Evolutionary conservation across 2,113 vertebrate genomes (phyloP), one percentile per base, ranked within the genome.

Genomic region (Penelope pileata): DNA sequence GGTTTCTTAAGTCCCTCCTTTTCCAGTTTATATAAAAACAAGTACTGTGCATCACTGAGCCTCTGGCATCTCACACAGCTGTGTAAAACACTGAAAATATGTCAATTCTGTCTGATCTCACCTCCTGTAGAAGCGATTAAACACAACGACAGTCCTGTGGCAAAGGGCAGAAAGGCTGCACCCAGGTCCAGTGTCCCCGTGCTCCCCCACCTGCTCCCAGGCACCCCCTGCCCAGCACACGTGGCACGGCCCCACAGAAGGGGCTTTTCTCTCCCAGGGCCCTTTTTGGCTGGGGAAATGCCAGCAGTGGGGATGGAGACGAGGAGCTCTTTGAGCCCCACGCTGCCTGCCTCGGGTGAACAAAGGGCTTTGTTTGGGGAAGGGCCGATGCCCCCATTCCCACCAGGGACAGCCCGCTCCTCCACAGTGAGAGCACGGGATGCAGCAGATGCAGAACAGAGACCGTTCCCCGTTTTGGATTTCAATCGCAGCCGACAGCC

Each of bases 211-310:
- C n/a, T n/a, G 10, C n/a, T 50, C 67, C 0, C 2, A 26, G 16
- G 29, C 42, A 38, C 24, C 10, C 18, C 67, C 69, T 0, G 1
- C 3, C 32, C 0, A 0, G 62, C 21, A 23, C 29, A 4, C 0
- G 2, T 42, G 48, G 24, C 47, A 27, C 0, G 10, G 53, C 48
- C n/a, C 40, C 48, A 56, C 50, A 22, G 60, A 69, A 60, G 0
- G 5, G 40, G 22, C 2, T 94, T 50, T 73, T 43, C 34, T 38
- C 56, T 27, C 64, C 27, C 48, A 36, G 63, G 63, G 58, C 36
- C 3, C 6, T 51, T 42, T 79, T n/a, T 22, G 42, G 60, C 81
- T 23, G 40, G 40, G 64, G 7, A 53, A 81, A 14, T 21, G 16
- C 8, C 0, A 24, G 72, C 32, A 5, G 17, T 43, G 23, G 1